Percentiles rank a stretch among this genome's conserved stretches.
phyloP scores from a whole-genome alignment of 2,113 vertebrate genomes.

The Callithrix jacchus region DNA sequence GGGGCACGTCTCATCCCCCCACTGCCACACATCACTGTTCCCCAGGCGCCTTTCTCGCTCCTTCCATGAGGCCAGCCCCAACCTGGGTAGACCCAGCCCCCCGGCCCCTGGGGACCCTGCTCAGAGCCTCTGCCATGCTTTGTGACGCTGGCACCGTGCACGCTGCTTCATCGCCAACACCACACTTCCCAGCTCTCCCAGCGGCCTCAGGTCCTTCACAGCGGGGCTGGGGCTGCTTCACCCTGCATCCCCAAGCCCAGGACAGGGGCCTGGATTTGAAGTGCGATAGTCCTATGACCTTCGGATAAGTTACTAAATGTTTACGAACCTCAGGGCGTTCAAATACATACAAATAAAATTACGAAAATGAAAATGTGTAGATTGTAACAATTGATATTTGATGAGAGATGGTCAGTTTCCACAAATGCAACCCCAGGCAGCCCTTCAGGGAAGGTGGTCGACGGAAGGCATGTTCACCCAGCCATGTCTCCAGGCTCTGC shows the following conservation, averaged over 20 bases:
- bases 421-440: background rate
- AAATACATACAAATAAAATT: background rate
- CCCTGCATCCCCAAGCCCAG: background rate
- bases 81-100: no score
- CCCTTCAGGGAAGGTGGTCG: background rate
- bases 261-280: background rate
- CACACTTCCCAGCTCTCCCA: background rate
- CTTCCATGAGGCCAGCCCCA: background rate
- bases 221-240: background rate
- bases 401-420: background rate
- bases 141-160: fast-evolving
- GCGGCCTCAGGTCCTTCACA: background rate
- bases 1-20: background rate
- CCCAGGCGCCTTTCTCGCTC: background rate
- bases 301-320: background rate
- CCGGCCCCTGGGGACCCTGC: background rate
- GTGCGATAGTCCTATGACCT: background rate
- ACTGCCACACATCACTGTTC: background rate
- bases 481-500: background rate
- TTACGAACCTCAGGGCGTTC: background rate
- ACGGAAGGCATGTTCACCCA: no score
- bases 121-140: background rate
- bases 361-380: background rate
- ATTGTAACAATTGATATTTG: background rate
- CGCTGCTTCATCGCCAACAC: fast-evolving